Percentiles rank a stretch among this genome's conserved stretches.
Evolutionary conservation across 2,888 invertebrate species (phyloP).

Genomic region (Aphidius colemani): DNA sequence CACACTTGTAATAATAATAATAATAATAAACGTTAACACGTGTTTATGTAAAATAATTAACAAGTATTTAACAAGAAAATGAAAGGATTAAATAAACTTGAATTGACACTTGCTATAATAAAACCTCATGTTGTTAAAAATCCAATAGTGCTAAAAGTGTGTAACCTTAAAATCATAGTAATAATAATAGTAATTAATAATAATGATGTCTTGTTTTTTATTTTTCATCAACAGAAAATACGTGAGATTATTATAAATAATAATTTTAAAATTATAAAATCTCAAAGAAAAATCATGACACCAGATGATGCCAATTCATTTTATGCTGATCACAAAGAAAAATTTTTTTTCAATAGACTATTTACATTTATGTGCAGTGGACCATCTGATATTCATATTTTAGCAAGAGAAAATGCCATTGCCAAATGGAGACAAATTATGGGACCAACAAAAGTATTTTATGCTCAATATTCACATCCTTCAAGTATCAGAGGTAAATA

Average conservation of each 20-base stretch:
- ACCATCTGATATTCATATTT: constrained; percentile 77
- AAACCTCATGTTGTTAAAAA: constrained; percentile 86
- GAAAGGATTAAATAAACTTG: constrained; percentile 31
- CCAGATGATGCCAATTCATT: constrained; percentile 72
- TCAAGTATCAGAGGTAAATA: constrained; percentile 79
- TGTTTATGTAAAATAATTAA: no score
- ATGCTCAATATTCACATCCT: constrained; percentile 78
- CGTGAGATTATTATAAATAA: constrained; percentile 69
- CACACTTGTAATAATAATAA: no score
- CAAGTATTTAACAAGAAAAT: not conserved
- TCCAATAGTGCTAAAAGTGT: constrained; percentile 68
- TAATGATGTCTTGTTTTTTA: constrained; percentile 27
- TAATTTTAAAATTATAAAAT: constrained; percentile 75
- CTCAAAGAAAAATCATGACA: constrained; percentile 69
- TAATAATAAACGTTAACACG: no score
- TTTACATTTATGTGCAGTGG: constrained; percentile 87
- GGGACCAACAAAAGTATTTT: constrained; percentile 89
- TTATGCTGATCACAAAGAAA: constrained; percentile 80
- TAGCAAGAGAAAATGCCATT: constrained; percentile 79
- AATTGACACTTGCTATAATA: constrained; percentile 83
- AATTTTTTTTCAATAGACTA: constrained; percentile 83
- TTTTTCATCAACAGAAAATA: constrained; percentile 62
- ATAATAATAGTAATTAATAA: not conserved
- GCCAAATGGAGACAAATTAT: constrained; percentile 79
- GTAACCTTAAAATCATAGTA: constrained; percentile 18